Evolutionary conservation across 2,797 vertebrate species (phyloP).

Genomic region (Meriones psammophilus): DNA sequence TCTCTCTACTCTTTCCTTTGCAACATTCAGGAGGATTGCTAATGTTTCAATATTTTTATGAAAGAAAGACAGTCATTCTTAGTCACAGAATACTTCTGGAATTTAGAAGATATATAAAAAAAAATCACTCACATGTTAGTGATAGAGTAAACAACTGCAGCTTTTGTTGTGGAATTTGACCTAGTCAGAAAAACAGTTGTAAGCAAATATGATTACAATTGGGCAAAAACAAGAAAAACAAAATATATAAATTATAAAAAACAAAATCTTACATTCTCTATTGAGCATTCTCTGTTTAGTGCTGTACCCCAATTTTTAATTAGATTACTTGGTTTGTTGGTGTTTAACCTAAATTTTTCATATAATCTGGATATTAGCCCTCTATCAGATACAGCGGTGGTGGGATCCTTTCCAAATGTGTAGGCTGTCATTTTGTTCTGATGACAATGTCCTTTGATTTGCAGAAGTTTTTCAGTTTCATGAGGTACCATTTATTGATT

Average conservation of each 20-base stretch:
- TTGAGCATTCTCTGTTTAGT: no score
- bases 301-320: no score
- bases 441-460: no score
- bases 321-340: no score
- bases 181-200: not conserved
- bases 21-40: not conserved
- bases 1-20: not conserved
- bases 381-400: no score
- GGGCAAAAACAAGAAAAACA: not conserved
- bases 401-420: no score
- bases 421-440: no score
- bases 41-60: not conserved
- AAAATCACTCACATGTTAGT: not conserved
- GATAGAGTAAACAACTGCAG: not conserved
- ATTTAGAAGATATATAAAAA: not conserved
- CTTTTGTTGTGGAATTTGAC: not conserved
- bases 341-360: no score
- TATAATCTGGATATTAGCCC: no score
- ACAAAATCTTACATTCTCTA: no score
- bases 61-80: not conserved
- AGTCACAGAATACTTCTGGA: conserved; percentile 13
- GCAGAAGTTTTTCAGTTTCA: no score
- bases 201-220: not conserved
- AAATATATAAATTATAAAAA: not conserved
- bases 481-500: no score